phyloP scores from a whole-genome alignment of 2,113 vertebrate species.

The Aegotheles bennettii region DNA sequence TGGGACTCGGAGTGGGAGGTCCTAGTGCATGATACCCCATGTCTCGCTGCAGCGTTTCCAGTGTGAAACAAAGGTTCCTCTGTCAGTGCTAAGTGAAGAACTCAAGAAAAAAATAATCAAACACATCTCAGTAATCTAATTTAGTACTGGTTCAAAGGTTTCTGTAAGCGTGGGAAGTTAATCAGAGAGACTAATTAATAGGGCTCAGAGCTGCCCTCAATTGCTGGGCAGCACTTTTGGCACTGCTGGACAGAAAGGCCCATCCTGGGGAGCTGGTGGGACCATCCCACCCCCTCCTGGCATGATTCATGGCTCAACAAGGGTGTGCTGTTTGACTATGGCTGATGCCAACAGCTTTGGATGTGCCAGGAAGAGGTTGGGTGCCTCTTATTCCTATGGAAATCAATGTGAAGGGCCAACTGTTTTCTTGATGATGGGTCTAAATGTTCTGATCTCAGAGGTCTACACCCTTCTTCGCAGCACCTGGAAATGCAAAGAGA shows the following conservation, averaged over 20 bases:
- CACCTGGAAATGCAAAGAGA: neutral
- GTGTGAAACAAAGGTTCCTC: neutral
- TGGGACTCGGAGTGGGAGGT: accelerated
- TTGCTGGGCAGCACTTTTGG: neutral
- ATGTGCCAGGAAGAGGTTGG: accelerated
- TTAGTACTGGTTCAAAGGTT: neutral
- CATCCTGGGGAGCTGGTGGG: neutral
- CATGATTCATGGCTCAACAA: accelerated
- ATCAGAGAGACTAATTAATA: neutral
- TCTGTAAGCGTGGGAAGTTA: neutral
- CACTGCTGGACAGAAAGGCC: accelerated
- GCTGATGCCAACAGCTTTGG: neutral
- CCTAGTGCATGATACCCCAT: neutral
- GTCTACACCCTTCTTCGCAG: accelerated
- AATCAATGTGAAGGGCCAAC: neutral
- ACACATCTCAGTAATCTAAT: neutral
- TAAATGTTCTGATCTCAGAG: neutral
- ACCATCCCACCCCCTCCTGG: neutral
- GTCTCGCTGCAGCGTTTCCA: neutral
- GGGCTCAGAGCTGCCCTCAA: neutral
- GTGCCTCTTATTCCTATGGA: neutral
- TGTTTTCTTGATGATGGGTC: neutral
- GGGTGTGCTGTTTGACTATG: accelerated
- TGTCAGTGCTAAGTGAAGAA: neutral
- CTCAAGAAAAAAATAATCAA: neutral